Evolutionary conservation across 2,113 vertebrate species (phyloP), one percentile per base, ranked within the genome.

Genomic region (Pithys albifrons): DNA sequence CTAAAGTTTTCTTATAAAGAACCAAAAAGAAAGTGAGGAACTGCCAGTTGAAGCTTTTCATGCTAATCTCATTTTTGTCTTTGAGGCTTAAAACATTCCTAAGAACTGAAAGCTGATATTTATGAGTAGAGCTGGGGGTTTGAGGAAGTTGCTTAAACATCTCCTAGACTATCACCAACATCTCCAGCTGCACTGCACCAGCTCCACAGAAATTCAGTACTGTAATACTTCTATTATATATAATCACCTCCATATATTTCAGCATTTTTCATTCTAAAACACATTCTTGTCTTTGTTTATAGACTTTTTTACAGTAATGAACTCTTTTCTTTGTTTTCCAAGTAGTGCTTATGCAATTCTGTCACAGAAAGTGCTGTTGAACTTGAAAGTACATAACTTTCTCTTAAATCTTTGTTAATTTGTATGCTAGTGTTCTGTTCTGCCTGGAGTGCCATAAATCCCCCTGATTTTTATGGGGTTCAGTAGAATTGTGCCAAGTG

Each of bases 11-110:
- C 58, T 73, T 85, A 57, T 8, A 51, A 27, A 19, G 33, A 73
- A 55, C 51, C 39, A 74, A 83, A 85, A 73, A 22, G 31, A 83
- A 75, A 90, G n/a, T 49, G 59, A 67, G 55, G 59, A 91, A 45
- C 69, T 90, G 51, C 62, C 74, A 43, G 13, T 27, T 64, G 51
- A 80, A 90, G 59, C 71, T 90, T 95, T 85, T 83, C 57, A 31
- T 69, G 59, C 75, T 91, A 79, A 88, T 93, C 69, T 84, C 55
- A 72, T 91, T 96, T 96, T 94, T 95, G 79, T 95, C 69, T 90
- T 93, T 84, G 78, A 88, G 72, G 69, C 55, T 94, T 92, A 81
- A 93, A 95, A 90, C 78, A 52, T 84, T 94, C 55, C 39, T 75
- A 84, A 14, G 64, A 55, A 65, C 79, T 41, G 73, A 92, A 96